phyloP scores from a whole-genome alignment of 2,888 invertebrate genomes.

The Ischnura elegans region DNA sequence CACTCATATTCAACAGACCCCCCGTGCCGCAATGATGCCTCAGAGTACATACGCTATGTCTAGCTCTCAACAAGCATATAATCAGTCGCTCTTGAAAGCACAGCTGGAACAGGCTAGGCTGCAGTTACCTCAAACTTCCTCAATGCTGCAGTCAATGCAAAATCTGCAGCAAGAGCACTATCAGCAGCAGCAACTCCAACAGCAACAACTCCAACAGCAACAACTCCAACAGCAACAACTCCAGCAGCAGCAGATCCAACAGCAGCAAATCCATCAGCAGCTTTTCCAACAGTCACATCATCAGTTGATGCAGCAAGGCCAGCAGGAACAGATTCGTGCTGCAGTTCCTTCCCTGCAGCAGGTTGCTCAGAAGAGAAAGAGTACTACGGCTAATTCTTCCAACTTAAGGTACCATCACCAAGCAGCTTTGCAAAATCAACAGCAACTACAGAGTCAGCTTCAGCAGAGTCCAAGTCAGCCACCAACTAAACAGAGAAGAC shows the following conservation, averaged over 20 bases:
- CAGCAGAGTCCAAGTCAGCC: slow-evolving; percentile 72
- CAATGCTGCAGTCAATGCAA: slow-evolving; percentile 33
- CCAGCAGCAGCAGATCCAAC: slow-evolving; percentile 47
- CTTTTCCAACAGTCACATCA: not conserved
- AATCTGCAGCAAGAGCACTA: slow-evolving; percentile 27
- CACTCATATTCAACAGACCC: slow-evolving; percentile 28
- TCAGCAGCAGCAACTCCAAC: slow-evolving; percentile 64
- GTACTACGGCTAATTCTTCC: slow-evolving; percentile 6
- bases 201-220: not conserved
- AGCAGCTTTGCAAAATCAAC: slow-evolving; percentile 81
- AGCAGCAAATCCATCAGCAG: slow-evolving; percentile 49
- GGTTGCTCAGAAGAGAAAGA: slow-evolving; percentile 37
- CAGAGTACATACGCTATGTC: slow-evolving; percentile 11
- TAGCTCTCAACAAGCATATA: slow-evolving; percentile 47
- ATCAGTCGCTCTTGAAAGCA: slow-evolving; percentile 34
- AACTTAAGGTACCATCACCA: slow-evolving; percentile 58
- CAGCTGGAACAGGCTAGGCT: slow-evolving; percentile 53
- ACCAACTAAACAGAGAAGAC: slow-evolving; percentile 70
- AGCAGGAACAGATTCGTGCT: slow-evolving; percentile 68
- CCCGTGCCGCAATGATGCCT: slow-evolving; percentile 14
- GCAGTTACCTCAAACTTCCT: not conserved
- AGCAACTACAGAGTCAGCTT: slow-evolving; percentile 77
- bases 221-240: slow-evolving; percentile 27
- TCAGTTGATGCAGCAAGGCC: slow-evolving; percentile 28
- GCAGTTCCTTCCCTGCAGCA: not conserved